Evolutionary conservation across 2,888 invertebrate genomes (phyloP).

Genomic region (Phymatocera aterrima): DNA sequence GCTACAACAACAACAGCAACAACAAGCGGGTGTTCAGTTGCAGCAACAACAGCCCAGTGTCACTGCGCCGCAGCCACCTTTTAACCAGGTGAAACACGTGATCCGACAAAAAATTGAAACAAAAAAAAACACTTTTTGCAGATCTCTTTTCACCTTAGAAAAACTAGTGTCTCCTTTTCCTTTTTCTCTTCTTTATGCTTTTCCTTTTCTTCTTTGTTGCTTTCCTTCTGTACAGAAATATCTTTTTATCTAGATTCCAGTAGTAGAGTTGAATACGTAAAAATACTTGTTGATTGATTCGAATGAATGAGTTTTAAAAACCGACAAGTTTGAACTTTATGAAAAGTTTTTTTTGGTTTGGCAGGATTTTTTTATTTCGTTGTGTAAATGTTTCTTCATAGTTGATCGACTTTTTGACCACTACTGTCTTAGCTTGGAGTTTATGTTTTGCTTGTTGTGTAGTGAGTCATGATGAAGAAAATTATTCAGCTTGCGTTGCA

Average conservation of each 20-base stretch:
- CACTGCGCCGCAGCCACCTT: slow-evolving; percentile 71
- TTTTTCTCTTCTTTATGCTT: neutral
- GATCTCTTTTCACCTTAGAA: neutral
- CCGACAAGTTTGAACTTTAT: neutral
- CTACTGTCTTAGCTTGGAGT: slow-evolving; percentile 1
- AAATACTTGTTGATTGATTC: neutral
- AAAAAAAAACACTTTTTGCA: neutral
- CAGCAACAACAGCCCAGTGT: slow-evolving; percentile 70
- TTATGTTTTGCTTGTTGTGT: slow-evolving; percentile 44
- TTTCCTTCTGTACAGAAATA: too few species aligned
- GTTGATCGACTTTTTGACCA: neutral
- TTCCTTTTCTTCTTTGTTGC: neutral
- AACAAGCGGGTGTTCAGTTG: slow-evolving; percentile 65
- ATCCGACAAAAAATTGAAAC: slow-evolving; percentile 51
- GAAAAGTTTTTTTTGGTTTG: neutral
- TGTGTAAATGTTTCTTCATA: slow-evolving; percentile 23
- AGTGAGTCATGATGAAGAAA: slow-evolving; percentile 38
- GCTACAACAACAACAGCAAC: slow-evolving; percentile 71
- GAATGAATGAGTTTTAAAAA: slow-evolving; percentile 20
- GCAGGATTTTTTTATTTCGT: neutral
- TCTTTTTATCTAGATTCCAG: neutral
- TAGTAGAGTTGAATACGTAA: neutral
- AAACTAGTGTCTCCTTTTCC: neutral
- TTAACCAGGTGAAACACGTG: slow-evolving; percentile 72
- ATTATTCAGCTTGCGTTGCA: slow-evolving; percentile 48